Conservation (phyloP, 2,888 invertebrate species). For the Oasisia sp. region DNA sequence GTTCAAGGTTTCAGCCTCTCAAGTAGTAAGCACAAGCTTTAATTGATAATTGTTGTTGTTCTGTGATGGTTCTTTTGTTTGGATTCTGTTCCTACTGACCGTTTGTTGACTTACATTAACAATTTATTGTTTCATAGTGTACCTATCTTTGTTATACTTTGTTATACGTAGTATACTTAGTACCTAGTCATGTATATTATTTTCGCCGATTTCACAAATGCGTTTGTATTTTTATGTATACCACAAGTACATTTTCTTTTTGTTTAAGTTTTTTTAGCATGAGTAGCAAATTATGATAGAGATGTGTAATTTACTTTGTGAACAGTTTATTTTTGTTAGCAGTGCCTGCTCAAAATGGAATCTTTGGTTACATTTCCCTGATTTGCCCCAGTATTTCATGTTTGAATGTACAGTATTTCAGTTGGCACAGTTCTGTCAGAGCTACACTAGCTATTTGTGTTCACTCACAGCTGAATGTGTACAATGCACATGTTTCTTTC, state of each 20-base stretch:
- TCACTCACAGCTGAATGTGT: not conserved
- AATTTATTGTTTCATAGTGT: conserved; percentile 8
- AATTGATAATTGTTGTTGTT: not conserved
- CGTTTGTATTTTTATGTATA: not conserved
- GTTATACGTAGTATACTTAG: too few relatives aligned
- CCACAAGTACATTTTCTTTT: not conserved
- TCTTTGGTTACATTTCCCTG: not conserved
- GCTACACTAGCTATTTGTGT: not conserved
- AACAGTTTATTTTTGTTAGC: not conserved
- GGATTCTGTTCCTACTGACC: not conserved
- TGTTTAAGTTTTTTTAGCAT: not conserved
- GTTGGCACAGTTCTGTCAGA: not conserved
- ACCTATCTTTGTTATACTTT: not conserved
- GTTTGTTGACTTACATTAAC: not conserved
- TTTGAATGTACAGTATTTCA: not conserved
- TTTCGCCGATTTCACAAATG: not conserved
- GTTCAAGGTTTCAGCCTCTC: conserved; percentile 35
- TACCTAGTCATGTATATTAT: not conserved
- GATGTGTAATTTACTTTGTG: not conserved
- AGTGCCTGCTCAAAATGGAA: not conserved
- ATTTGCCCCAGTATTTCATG: not conserved
- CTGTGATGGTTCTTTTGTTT: not conserved
- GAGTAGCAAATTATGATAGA: not conserved
- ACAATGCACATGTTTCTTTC: not conserved
- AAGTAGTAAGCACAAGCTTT: not conserved